A percentile compares a stretch with the other conserved stretches of the same genome.
These are phyloP conservation scores for Pomacea canaliculata DNA, from an alignment of 2,888 invertebrate genomes.

Conservation along the genomic window DNA sequence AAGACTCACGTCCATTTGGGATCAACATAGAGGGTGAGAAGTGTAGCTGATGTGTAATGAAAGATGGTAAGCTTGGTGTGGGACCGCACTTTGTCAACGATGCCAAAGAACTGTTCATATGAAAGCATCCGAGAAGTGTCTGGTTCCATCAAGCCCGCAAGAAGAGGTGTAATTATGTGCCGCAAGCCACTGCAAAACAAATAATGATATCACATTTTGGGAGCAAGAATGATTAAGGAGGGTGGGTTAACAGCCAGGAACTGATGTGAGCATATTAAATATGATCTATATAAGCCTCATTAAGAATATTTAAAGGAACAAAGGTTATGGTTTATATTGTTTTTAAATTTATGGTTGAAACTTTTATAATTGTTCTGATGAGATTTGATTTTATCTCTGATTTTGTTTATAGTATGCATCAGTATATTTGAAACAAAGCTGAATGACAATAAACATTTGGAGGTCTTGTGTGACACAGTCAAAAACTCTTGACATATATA, in stretches of 20 bases:
- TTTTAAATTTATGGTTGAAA: too few species aligned
- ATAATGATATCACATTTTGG: too few species aligned
- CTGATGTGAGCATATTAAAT: background rate
- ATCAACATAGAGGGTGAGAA: slow-evolving; percentile 43
- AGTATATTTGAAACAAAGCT: too few species aligned
- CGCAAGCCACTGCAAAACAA: slow-evolving; percentile 43
- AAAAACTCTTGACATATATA: too few species aligned
- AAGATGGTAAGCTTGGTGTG: slow-evolving; percentile 32
- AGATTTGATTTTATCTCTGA: too few species aligned
- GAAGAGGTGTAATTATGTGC: slow-evolving; percentile 42
- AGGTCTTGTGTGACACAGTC: too few species aligned
- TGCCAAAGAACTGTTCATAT: slow-evolving; percentile 48
- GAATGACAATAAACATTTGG: too few species aligned
- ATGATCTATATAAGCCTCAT: too few species aligned
- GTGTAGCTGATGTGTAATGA: slow-evolving; percentile 29
- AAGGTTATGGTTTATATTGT: too few species aligned
- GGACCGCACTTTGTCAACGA: slow-evolving; percentile 37
- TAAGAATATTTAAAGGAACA: too few species aligned
- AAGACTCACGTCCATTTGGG: slow-evolving; percentile 43
- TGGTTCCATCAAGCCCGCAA: slow-evolving; percentile 56
- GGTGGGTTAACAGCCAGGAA: background rate
- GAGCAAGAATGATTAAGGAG: background rate
- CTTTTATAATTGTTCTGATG: too few species aligned
- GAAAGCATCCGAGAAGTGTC: slow-evolving; percentile 41
- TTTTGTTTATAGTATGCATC: too few species aligned